phyloP scores from a whole-genome alignment of 2,113 vertebrate genomes.

The Todiramphus chloris region DNA sequence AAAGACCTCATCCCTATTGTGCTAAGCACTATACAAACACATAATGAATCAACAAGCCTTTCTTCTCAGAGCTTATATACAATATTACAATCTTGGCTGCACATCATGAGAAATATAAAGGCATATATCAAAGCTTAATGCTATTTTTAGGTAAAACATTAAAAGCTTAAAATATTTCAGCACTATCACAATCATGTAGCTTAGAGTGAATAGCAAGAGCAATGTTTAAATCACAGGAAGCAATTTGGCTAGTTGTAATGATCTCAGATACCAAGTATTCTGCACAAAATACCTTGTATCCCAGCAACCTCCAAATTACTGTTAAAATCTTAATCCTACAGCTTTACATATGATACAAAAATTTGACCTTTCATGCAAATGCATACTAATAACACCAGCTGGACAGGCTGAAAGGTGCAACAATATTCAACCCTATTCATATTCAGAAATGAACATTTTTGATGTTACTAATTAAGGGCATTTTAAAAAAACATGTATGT shows the following conservation, averaged over 20 bases:
- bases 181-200: neutral
- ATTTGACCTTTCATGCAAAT: neutral
- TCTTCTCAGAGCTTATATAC: neutral
- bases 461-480: neutral
- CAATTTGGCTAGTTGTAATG: neutral
- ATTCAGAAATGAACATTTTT: neutral
- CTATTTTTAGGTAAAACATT: neutral
- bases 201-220: neutral
- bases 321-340: constrained; percentile 43
- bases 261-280: constrained; percentile 38
- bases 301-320: constrained; percentile 36
- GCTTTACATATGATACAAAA: neutral
- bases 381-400: neutral
- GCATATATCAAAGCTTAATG: neutral
- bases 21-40: neutral
- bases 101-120: neutral
- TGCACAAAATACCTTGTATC: neutral
- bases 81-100: neutral
- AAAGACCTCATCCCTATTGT: neutral
- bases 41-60: neutral
- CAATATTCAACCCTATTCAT: neutral
- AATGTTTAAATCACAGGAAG: constrained; percentile 28
- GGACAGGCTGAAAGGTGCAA: neutral
- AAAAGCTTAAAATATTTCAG: neutral
- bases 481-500: neutral